These are phyloP conservation scores for Poecilia velifera DNA, from an alignment of 2,797 vertebrate species.

Conservation along the genomic window DNA sequence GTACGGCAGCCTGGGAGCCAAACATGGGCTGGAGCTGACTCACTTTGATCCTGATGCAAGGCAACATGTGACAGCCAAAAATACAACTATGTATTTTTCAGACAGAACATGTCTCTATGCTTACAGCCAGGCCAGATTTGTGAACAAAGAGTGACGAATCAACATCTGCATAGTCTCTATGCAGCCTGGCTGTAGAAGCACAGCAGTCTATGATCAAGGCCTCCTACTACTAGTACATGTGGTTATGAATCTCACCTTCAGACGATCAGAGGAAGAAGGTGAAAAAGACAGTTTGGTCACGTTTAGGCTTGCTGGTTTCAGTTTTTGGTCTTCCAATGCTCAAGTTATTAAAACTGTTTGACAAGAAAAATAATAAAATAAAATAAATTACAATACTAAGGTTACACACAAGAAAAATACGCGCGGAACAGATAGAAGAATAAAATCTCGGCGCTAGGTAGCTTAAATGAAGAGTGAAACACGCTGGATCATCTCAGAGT, in stretches of 20 bases:
- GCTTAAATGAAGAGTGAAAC: not conserved
- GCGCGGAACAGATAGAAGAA: not conserved
- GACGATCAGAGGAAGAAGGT: not conserved
- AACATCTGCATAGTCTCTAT: conserved; percentile 5
- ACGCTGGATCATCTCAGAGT: not conserved
- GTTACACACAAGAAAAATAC: not conserved
- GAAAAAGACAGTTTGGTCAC: not conserved
- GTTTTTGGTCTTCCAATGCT: not conserved
- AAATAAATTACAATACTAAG: not conserved
- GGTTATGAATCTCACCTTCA: conserved; percentile 44
- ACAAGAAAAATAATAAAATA: not conserved
- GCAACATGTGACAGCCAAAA: conserved; percentile 61
- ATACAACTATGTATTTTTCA: conserved; percentile 40
- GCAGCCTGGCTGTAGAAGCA: not conserved
- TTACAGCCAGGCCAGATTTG: conserved; percentile 9
- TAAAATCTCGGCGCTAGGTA: not conserved
- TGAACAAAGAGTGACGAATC: conserved; percentile 24
- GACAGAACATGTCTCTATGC: not conserved
- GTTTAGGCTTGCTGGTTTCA: not conserved
- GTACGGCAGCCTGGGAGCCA: conserved; percentile 37
- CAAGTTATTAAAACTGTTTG: not conserved
- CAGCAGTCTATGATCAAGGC: not conserved
- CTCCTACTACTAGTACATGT: not conserved
- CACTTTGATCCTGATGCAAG: conserved; percentile 63
- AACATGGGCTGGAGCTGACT: conserved; percentile 51